These are phyloP conservation scores for Hypothenemus hampei DNA, from an alignment of 1,140 invertebrate genomes.

Conservation along the genomic window DNA sequence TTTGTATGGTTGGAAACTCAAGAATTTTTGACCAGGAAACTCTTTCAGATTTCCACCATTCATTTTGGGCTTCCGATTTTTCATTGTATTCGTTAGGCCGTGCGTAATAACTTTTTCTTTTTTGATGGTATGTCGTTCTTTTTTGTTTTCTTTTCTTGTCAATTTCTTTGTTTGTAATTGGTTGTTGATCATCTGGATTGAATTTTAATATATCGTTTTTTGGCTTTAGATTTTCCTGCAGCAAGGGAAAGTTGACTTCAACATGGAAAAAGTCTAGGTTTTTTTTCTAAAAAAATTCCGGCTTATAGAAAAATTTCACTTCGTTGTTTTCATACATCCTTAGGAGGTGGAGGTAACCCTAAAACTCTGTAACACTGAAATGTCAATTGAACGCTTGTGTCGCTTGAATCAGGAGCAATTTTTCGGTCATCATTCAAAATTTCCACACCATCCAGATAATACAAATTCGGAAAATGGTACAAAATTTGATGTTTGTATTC, in stretches of 20 bases:
- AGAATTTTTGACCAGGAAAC: slow-evolving; percentile 50
- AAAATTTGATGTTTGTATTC: too few relatives aligned
- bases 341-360: slow-evolving; percentile 34
- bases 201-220: too few relatives aligned
- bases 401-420: neutral
- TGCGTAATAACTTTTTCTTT: slow-evolving; percentile 24
- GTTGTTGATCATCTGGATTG: neutral
- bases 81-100: slow-evolving; percentile 32
- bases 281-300: slow-evolving; percentile 26
- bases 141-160: slow-evolving; percentile 17
- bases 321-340: slow-evolving; percentile 25
- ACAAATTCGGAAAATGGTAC: too few relatives aligned
- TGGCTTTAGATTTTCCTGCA: slow-evolving; percentile 9
- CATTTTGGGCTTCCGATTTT: slow-evolving; percentile 43
- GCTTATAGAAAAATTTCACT: neutral
- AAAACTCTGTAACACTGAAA: slow-evolving; percentile 16
- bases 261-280: slow-evolving; percentile 32
- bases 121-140: slow-evolving; percentile 20
- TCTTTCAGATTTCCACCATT: slow-evolving; percentile 46
- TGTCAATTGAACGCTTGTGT: slow-evolving; percentile 1
- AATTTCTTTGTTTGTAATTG: too few relatives aligned
- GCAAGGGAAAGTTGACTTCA: slow-evolving; percentile 33
- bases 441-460: neutral
- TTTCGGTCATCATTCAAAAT: neutral
- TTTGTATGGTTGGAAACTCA: slow-evolving; percentile 47